Conservation (phyloP, 2,113 vertebrate genomes). For the Rafetus swinhoei region DNA sequence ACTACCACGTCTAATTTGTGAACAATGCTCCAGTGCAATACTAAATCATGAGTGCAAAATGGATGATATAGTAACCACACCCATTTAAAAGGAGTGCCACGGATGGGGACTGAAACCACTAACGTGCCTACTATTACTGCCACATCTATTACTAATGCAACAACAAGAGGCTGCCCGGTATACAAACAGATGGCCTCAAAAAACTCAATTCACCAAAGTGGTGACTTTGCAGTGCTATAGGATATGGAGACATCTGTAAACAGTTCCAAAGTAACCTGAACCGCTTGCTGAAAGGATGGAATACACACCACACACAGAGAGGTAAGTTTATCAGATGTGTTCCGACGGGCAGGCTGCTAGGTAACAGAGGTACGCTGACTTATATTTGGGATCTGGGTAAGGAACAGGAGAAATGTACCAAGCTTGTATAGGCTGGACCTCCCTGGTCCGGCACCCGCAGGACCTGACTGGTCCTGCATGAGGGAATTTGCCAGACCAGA, state of each 20-base stretch:
- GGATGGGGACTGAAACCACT: background rate
- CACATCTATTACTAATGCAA: background rate
- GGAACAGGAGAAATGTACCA: too few species aligned
- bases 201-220: background rate
- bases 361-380: background rate
- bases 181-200: background rate
- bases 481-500: too few species aligned
- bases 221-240: background rate
- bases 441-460: too few species aligned
- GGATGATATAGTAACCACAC: constrained; percentile 4
- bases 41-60: constrained; percentile 18
- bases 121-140: background rate
- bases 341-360: background rate
- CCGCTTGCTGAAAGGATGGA: background rate
- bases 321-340: background rate
- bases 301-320: background rate
- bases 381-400: background rate
- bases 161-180: background rate
- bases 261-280: background rate
- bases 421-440: too few species aligned
- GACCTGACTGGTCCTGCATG: too few species aligned
- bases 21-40: constrained; percentile 41
- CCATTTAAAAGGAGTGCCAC: background rate
- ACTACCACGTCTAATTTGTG: constrained; percentile 51
- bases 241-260: background rate